Evolutionary conservation across 2,113 vertebrate species (phyloP).

Genomic region (Origma solitaria): DNA sequence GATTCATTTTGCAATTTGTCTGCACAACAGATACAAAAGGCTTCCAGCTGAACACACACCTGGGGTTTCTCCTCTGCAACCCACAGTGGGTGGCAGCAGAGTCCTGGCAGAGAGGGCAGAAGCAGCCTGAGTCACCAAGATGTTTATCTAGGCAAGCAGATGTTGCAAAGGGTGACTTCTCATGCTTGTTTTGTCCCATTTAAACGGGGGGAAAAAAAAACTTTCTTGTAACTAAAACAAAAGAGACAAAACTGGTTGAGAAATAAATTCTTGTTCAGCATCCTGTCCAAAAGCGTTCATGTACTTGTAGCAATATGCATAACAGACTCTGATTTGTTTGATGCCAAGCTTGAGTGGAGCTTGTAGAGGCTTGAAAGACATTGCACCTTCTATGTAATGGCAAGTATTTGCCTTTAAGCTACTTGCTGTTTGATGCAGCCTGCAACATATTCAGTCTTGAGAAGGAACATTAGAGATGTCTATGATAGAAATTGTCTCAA

Average conservation of each 20-base stretch:
- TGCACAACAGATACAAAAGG: background rate
- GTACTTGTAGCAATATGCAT: background rate
- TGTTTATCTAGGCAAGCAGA: background rate
- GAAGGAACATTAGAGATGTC: background rate
- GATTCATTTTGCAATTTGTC: background rate
- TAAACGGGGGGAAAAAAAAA: background rate
- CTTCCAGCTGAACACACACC: background rate
- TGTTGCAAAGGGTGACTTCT: conserved; percentile 5
- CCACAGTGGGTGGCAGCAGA: conserved; percentile 45
- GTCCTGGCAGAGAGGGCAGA: background rate
- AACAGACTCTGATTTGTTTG: background rate
- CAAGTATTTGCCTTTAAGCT: background rate
- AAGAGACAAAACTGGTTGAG: background rate
- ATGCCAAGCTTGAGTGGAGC: background rate
- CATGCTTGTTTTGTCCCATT: background rate
- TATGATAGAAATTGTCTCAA: background rate
- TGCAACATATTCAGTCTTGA: background rate
- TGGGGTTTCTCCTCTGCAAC: background rate
- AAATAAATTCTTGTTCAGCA: background rate
- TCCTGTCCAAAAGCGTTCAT: background rate
- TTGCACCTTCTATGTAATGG: background rate
- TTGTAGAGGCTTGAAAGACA: background rate
- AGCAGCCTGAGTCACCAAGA: background rate
- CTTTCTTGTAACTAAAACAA: background rate
- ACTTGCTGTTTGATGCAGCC: background rate